Base-by-base conservation (phyloP, 2,113 vertebrate species). In the Toxostoma redivivum region DNA sequence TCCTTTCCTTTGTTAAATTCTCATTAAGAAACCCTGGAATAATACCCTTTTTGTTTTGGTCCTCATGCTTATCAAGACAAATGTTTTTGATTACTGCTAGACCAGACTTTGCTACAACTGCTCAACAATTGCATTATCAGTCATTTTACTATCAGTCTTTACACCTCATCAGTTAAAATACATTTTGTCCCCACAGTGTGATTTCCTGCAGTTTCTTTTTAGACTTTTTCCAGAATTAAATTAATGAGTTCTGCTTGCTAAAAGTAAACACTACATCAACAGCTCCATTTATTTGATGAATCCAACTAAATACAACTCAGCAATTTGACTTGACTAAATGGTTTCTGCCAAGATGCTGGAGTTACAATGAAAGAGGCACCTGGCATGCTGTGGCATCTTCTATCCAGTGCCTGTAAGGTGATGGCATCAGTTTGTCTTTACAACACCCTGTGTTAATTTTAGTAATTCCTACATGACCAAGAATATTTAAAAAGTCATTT, bases 131-230 rank as follows among this genome's bases (percentile, higher is more conserved):
- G 69, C 1, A 7, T 76, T 94, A 88, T 88, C 76, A 62, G 69
- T 86, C 86, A 93, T 92, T 96, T 96, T 79, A 65, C 78, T 87
- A n/a, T 85, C 86, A 91, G 44, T 60, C 66, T 92, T 87, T 80
- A 80, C 58, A 84, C 54, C 71, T 74, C 60, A 85, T 83, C 91
- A 48, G 51, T 76, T 93, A 95, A 91, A 81, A 86, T 5, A 56
- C 2, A 0, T 37, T 89, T 81, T 91, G 40, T 82, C 71, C 60
- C 76, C 76, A 57, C 0, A 0, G 74, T 74, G 62, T 88, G 58
- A 89, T 91, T 96, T 89, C 67, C 83, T 87, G 35, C 42, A 82
- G 77, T 70, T 89, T 84, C 74, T 83, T 61, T 88, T 62, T 58
- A 37, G 65, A 62, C 28, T 51, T 91, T 87, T 90, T 45, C 40